These are phyloP conservation scores for Acromyrmex echinatior DNA, from an alignment of 1,140 invertebrate species.

Conservation along the genomic window DNA sequence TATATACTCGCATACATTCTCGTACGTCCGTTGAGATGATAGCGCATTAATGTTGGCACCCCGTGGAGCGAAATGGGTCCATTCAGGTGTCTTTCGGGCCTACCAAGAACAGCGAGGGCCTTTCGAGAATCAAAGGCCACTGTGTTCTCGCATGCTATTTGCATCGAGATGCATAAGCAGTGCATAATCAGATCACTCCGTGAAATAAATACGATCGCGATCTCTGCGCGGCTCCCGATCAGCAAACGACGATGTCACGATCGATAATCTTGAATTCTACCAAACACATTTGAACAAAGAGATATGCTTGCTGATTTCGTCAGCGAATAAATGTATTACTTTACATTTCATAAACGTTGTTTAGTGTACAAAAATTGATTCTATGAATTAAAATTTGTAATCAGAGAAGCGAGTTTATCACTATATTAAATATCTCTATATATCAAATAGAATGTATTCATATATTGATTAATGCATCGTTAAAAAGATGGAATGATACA, in stretches of 20 bases:
- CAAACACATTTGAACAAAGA: conserved; percentile 13
- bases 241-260: conserved; percentile 60
- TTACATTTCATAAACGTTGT: neutral
- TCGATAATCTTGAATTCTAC: conserved; percentile 38
- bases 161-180: conserved; percentile 71
- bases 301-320: neutral
- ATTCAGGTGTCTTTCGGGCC: conserved; percentile 70
- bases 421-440: neutral
- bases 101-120: conserved; percentile 54
- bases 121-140: conserved; percentile 71
- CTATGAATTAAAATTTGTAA: neutral
- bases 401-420: neutral
- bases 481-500: neutral
- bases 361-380: neutral
- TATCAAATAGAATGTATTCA: neutral
- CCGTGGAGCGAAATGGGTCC: conserved; percentile 73
- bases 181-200: conserved; percentile 69
- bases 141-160: conserved; percentile 72
- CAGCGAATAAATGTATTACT: neutral
- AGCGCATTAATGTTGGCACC: conserved; percentile 75
- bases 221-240: conserved; percentile 42
- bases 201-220: conserved; percentile 51
- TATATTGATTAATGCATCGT: neutral
- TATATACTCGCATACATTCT: conserved; percentile 64
- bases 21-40: conserved; percentile 71